These are phyloP conservation scores for Hormaphis cornu DNA, from an alignment of 1,140 invertebrate genomes.

Conservation along the genomic window DNA sequence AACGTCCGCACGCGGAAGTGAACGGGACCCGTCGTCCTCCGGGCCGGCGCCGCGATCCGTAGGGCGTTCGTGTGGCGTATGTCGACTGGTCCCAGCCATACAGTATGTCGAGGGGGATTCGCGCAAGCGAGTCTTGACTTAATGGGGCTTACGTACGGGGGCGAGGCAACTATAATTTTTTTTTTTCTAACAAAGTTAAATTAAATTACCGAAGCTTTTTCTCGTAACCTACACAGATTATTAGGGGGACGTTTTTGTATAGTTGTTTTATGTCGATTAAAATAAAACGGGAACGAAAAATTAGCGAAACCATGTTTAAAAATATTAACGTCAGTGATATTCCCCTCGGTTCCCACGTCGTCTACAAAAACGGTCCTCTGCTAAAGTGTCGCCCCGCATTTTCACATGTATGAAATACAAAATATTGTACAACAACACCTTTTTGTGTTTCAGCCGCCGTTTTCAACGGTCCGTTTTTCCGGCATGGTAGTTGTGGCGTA, in stretches of 20 bases:
- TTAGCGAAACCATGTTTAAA: too few relatives aligned
- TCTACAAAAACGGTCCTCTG: too few relatives aligned
- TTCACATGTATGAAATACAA: background rate
- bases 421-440: background rate
- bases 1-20: background rate
- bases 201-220: too few relatives aligned
- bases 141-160: constrained; percentile 10
- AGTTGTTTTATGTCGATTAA: too few relatives aligned
- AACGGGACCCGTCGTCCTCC: background rate
- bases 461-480: constrained; percentile 63
- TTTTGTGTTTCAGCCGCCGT: constrained; percentile 57
- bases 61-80: background rate
- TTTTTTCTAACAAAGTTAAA: too few relatives aligned
- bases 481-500: constrained; percentile 68
- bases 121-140: background rate
- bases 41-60: background rate
- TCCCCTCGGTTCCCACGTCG: too few relatives aligned
- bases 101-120: background rate
- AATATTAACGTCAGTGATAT: too few relatives aligned
- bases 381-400: too few relatives aligned
- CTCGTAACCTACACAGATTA: too few relatives aligned
- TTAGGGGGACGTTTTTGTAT: too few relatives aligned
- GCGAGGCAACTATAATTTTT: background rate
- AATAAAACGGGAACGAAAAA: too few relatives aligned
- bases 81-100: constrained; percentile 3